Percentiles rank a stretch among this genome's conserved stretches.
These are phyloP conservation scores for Artemia sinica DNA, from an alignment of 2,888 invertebrate genomes.

Conservation along the genomic window DNA sequence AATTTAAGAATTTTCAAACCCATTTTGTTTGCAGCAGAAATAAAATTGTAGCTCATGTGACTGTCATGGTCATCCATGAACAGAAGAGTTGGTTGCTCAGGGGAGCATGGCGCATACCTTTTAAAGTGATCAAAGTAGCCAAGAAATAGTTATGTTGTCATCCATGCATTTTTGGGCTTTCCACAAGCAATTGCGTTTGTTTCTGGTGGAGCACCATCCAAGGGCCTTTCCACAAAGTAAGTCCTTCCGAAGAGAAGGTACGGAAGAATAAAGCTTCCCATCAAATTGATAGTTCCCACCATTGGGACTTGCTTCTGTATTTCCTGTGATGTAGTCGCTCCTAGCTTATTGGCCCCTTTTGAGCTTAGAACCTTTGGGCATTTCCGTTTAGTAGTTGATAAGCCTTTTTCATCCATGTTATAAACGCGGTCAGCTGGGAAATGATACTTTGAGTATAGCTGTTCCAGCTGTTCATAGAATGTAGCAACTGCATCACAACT, in stretches of 20 bases:
- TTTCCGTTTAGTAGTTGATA: slow-evolving; percentile 5
- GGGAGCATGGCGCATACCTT: slow-evolving; percentile 5
- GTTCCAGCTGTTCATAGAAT: neutral
- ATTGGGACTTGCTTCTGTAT: neutral
- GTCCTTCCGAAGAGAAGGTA: slow-evolving; percentile 2
- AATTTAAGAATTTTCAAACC: neutral
- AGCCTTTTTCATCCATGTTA: slow-evolving; percentile 6
- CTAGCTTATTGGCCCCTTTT: neutral
- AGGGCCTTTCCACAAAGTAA: slow-evolving; percentile 5
- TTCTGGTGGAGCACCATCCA: slow-evolving; percentile 3
- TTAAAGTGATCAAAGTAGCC: slow-evolving; percentile 7
- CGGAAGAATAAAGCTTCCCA: slow-evolving; percentile 5
- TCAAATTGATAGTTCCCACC: slow-evolving; percentile 7
- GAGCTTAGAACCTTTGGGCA: slow-evolving; percentile 2
- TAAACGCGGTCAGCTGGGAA: slow-evolving; percentile 12
- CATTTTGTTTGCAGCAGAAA: slow-evolving; percentile 12
- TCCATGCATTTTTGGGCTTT: slow-evolving; percentile 9
- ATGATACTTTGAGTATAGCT: neutral
- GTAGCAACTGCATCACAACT: slow-evolving; percentile 6
- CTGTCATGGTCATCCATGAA: slow-evolving; percentile 12
- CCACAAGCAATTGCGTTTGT: neutral
- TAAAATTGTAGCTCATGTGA: slow-evolving; percentile 10
- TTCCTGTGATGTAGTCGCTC: slow-evolving; percentile 9
- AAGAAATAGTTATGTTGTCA: slow-evolving; percentile 9
- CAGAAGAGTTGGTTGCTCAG: slow-evolving; percentile 9